Base-by-base conservation (phyloP, 1,140 invertebrate species). In the Dinothrombium tinctorium region DNA sequence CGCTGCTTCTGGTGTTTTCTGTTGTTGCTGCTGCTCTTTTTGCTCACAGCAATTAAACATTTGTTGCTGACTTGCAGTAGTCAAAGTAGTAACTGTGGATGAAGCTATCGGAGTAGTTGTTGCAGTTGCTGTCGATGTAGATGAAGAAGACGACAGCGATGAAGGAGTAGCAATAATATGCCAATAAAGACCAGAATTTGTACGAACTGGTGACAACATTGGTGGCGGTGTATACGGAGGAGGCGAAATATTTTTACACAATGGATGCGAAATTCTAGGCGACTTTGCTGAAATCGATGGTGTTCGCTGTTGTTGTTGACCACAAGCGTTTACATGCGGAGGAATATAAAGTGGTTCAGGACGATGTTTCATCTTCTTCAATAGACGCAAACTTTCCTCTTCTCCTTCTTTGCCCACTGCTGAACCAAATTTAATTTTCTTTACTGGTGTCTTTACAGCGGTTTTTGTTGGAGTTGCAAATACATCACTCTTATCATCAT, bases 171-270 rank as follows among this genome's bases (percentile, higher is more conserved):
- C 26, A 14, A 25, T 48, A 8, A 61, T 57, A 20, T 58, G 65
- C 47, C 72, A 72, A 53, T 86, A 87, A 0, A 92, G 59, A 1
- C 87, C 86, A 1, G 75, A 69, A 4, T 81, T 82, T 50, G 72
- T 71, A 48, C 87, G 66, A 33, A 78, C 74, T 0, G 87, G 87
- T 54, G 80, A 80, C 11, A 94, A 59, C 50, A 92, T 84, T 0
- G 87, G 87, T 23, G 81, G 76, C 2, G 87, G 84, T 0, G 84
- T 94, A 53, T 84, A 89, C 35, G 71, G 71, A 7, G 57, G 56
- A 35, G 69, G 63, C 28, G 46, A 49, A 12, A 31, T 41, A 40
- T 29, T 49, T 50, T 32, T 23, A 9, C 14, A 14, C 8, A 45
- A 58, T 65, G 47, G 61, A 58, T 41, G 51, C 44, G 8, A 38